Evolutionary conservation across 2,888 invertebrate species (phyloP), one percentile per base, ranked within the genome.

Genomic region (Rhingia rostrata): DNA sequence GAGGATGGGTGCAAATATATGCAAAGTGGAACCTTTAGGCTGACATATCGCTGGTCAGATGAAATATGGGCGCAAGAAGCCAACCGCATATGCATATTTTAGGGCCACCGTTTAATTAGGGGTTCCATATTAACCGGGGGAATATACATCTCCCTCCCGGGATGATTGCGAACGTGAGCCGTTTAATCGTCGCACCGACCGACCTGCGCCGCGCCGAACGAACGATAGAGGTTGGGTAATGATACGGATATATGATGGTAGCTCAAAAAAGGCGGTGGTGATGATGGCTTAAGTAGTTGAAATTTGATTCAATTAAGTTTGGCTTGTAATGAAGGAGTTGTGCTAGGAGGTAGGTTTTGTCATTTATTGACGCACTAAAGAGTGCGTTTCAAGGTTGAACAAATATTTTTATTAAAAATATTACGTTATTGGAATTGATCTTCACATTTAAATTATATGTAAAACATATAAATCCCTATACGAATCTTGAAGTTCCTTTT

Each of bases 41-140:
- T 86, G 86, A 86, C 75, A 78, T 82, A 80, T 85, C 81, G 86
- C 80, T 83, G 72, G 66, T 73, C 86, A 89, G 89, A 90, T 90
- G 90, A 91, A 89, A 90, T 91, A 90, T 90, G 90, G 90, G 87
- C 87, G 88, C 88, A 88, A 87, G 85, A 78, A 81, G 86, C 86
- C 67, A 54, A 75, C 86, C 77, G 77, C 86, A 84, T 91, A 90
- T 91, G 90, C 91, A 90, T 91, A 91, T 91, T 90, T 90, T 89
- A 90, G 90, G 83, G 90, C 90, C 90, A 90, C 90, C 88, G 90
- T 90, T 90, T 90, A 90, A 90, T 91, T 90, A 91, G 90, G 89
- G 90, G 90, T 77, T 82, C 43, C 69, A 67, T 80, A 85, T 75
- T 67, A 66, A 64, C 77, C 14, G 64, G 45, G 9, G 4, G 45